Conservation (phyloP, 2,888 invertebrate species). For the Meiosimyza decipiens region DNA sequence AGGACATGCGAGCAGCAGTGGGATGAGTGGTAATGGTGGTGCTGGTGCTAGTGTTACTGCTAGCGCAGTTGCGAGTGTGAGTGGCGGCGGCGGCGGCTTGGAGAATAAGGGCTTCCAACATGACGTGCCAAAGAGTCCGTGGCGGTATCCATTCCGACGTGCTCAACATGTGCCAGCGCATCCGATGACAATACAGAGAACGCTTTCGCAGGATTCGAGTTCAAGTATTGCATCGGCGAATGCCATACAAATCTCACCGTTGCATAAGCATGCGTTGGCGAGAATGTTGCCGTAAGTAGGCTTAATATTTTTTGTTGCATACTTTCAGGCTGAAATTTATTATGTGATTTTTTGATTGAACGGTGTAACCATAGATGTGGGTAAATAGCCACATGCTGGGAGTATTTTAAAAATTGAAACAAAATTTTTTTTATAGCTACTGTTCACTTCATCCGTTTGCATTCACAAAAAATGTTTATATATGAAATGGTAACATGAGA, state of each 20-base stretch:
- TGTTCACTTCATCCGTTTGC: too few species aligned
- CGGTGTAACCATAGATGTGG: not conserved
- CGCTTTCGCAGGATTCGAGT: constrained; percentile 71
- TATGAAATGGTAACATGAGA: not conserved
- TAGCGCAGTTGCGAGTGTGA: not conserved
- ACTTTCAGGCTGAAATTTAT: constrained; percentile 1
- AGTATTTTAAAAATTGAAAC: not conserved
- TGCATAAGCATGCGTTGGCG: constrained; percentile 65
- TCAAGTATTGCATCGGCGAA: constrained; percentile 71
- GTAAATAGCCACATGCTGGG: too few species aligned
- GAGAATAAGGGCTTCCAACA: constrained; percentile 78
- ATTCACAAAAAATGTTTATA: too few species aligned
- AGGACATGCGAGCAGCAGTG: constrained; percentile 23
- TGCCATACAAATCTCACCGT: constrained; percentile 65
- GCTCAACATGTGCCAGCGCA: constrained; percentile 57
- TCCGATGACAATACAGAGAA: constrained; percentile 67
- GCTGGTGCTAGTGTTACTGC: constrained; percentile 32
- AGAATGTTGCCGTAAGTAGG: constrained; percentile 66
- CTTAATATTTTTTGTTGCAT: not conserved
- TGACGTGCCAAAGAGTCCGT: constrained; percentile 78
- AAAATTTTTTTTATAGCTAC: too few species aligned
- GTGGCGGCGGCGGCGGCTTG: constrained; percentile 59
- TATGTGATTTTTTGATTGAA: too few species aligned
- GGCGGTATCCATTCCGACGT: constrained; percentile 75
- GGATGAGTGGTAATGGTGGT: constrained; percentile 45